Base-by-base conservation (phyloP, 2,113 vertebrate genomes). In the Seriola dumerili region DNA sequence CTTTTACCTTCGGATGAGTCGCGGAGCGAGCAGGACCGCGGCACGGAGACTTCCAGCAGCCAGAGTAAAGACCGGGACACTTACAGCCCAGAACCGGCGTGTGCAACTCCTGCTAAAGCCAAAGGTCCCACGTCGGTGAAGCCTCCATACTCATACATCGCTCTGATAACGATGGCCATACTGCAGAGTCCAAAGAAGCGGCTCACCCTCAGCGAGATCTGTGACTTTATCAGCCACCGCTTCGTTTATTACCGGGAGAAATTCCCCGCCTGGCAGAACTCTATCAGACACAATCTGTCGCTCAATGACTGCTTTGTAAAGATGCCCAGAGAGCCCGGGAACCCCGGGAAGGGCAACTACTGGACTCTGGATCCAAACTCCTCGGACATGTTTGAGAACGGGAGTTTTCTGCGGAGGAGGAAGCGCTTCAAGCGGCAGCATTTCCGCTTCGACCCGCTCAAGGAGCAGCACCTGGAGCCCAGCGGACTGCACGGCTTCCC, bases 241-340 rank as follows among this genome's bases (percentile, higher is more conserved):
- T 96, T 96, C 81, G 86, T 54, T 0, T 96, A 96, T 32, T 96
- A 96, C 84, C 90, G 93, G 64, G 95, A 96, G 85, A 96, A 96
- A n/a, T 96, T 96, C 87, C 96, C 96, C 1, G 96, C 96, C 6
- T 96, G 95, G 95, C 95, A 96, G 90, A 96, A 96, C 92, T 96
- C 95, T 1, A 96, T 96, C 92, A 64, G 95, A 10, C 95, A 96
- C 92, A 96, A 96, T 48, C 92, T 96, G 68, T 96, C 95, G 17
- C 92, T 96, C 1, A 96, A 96, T 68, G 95, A 96, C 91, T 96
- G 95, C 83, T 96, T 96, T 50, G 91, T 96, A 16, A 96, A 96
- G 88, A 95, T 96, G 93, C 93, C 96, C 9, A 85, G 96, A 23
- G 96, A 96, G 82, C 95, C 96, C 1, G 96, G 96, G 0, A 96